Percentiles rank a stretch among this genome's conserved stretches.
Conservation (phyloP, 1,140 invertebrate species). For the Tribolium castaneum region DNA sequence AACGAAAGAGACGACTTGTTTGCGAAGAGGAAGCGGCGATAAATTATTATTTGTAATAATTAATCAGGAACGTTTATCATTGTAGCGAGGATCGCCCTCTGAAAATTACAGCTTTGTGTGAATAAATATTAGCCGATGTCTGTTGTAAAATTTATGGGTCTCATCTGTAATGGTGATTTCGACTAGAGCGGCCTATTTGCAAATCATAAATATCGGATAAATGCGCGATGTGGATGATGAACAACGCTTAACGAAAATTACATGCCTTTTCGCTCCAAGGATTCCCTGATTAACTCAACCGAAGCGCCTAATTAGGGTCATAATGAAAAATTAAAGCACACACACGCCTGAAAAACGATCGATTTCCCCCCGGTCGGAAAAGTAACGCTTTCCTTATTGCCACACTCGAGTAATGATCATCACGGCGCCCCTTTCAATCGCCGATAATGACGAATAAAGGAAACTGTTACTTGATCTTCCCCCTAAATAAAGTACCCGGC, state of each 20-base stretch:
- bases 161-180: conserved; percentile 29
- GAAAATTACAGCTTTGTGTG: conserved; percentile 35
- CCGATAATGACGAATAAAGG: conserved; percentile 29
- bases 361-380: background rate
- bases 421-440: conserved; percentile 18
- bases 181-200: conserved; percentile 30
- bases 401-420: background rate
- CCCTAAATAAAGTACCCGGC: background rate
- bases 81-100: conserved; percentile 30
- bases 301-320: background rate
- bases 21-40: conserved; percentile 1
- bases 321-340: background rate
- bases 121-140: conserved; percentile 34
- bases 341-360: background rate
- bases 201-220: conserved; percentile 25
- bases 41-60: conserved; percentile 36
- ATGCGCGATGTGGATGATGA: conserved; percentile 20
- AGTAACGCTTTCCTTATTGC: conserved; percentile 1
- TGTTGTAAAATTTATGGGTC: conserved; percentile 23
- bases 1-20: background rate
- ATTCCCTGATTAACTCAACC: background rate
- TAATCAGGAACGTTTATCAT: conserved; percentile 23
- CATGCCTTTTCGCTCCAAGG: conserved; percentile 1
- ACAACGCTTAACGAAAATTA: conserved; percentile 14
- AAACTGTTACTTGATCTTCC: conserved; percentile 18